Conservation (phyloP, 1,140 invertebrate species). For the Saxidomus purpurata region DNA sequence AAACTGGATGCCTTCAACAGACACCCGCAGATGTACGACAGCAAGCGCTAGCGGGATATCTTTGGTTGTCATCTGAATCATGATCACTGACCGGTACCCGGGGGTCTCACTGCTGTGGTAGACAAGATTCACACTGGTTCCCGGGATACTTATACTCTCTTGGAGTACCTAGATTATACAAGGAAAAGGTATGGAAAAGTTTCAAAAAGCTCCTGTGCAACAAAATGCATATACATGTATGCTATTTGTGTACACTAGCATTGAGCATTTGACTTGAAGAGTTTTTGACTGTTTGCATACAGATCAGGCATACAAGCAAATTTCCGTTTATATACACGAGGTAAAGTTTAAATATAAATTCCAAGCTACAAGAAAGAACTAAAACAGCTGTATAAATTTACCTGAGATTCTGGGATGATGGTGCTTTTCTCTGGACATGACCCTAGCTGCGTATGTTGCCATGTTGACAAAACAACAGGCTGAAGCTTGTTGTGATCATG, state of each 20-base stretch:
- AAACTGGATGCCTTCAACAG: constrained; percentile 96
- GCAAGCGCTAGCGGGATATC: constrained; percentile 93
- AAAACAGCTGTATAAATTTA: no score
- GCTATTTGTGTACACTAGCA: no score
- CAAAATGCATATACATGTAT: no score
- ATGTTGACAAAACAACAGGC: constrained; percentile 97
- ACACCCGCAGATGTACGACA: constrained; percentile 94
- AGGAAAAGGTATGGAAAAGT: background rate
- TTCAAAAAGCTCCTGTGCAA: background rate
- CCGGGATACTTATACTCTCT: constrained; percentile 97
- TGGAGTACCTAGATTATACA: constrained; percentile 92
- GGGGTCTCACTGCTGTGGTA: constrained; percentile 97
- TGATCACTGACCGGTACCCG: constrained; percentile 96
- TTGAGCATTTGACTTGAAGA: no score
- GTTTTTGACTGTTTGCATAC: no score
- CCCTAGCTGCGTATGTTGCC: constrained; percentile 97
- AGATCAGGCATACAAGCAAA: no score
- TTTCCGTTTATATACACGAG: no score
- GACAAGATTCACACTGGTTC: constrained; percentile 95
- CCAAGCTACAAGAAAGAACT: no score
- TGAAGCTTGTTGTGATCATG: constrained; percentile 98
- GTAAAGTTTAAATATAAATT: no score
- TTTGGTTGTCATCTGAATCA: constrained; percentile 95
- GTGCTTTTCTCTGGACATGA: constrained; percentile 95
- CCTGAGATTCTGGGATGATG: constrained; percentile 97